These are phyloP conservation scores for Rhinogobio ventralis DNA, from an alignment of 2,797 vertebrate species.

Conservation along the genomic window DNA sequence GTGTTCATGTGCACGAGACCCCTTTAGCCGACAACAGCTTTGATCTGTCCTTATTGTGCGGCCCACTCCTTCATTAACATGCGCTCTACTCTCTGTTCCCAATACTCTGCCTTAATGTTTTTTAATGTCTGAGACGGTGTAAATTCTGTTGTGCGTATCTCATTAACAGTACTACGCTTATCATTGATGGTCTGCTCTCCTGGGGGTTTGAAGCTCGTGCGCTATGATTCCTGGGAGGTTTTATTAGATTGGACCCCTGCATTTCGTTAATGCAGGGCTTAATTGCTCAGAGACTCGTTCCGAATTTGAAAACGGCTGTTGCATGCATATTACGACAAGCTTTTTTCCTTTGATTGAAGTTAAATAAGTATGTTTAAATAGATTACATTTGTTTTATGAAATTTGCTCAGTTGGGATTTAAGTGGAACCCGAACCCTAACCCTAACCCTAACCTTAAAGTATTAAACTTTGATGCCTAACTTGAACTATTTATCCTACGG, in stretches of 20 bases:
- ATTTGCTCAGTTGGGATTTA: background rate
- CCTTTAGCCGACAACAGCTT: slow-evolving; percentile 30
- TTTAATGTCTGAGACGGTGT: slow-evolving; percentile 41
- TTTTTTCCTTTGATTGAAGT: slow-evolving; percentile 14
- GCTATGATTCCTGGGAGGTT: slow-evolving; percentile 31
- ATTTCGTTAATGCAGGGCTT: slow-evolving; percentile 36
- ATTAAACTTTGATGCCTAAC: background rate
- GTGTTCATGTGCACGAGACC: background rate
- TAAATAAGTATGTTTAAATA: slow-evolving; percentile 19
- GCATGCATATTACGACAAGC: slow-evolving; percentile 4
- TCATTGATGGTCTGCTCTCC: slow-evolving; percentile 34
- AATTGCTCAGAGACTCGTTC: slow-evolving; percentile 42
- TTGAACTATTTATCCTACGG: background rate
- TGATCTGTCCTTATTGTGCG: slow-evolving; percentile 43
- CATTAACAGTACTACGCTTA: slow-evolving; percentile 48
- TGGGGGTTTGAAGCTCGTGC: slow-evolving; percentile 19
- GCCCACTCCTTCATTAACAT: slow-evolving; percentile 48
- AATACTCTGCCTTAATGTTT: slow-evolving; percentile 37
- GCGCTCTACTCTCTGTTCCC: slow-evolving; percentile 19
- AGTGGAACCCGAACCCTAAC: background rate
- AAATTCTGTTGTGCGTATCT: slow-evolving; percentile 32
- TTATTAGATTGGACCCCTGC: slow-evolving; percentile 45
- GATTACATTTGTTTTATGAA: background rate
- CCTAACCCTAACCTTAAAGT: background rate
- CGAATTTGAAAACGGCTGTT: background rate